Percentiles rank a stretch among this genome's conserved stretches.
phyloP scores from a whole-genome alignment of 2,797 vertebrate genomes.

The Mus spretus region DNA sequence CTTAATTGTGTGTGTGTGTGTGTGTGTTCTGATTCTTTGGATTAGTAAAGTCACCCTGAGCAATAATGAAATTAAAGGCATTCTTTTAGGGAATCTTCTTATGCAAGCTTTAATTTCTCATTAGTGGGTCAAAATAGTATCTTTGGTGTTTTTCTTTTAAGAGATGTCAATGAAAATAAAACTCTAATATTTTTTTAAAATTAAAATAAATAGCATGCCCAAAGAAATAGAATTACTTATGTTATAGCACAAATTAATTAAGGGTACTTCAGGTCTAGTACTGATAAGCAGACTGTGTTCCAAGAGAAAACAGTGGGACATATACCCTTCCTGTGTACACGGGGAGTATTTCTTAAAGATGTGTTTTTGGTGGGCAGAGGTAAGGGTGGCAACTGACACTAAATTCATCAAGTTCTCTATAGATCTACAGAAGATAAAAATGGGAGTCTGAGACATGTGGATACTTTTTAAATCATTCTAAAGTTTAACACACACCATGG shows the following conservation, averaged over 20 bases:
- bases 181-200: slow-evolving; percentile 1
- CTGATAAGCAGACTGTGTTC: neutral
- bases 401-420: neutral
- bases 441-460: neutral
- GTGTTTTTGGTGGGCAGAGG: neutral
- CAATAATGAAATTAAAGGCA: slow-evolving; percentile 67
- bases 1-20: slow-evolving; percentile 48
- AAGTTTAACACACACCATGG: neutral
- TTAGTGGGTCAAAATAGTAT: slow-evolving; percentile 15
- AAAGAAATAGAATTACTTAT: neutral
- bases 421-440: slow-evolving; percentile 12
- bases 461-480: neutral
- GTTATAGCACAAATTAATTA: neutral
- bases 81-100: slow-evolving; percentile 70
- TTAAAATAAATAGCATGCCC: neutral
- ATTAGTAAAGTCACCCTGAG: slow-evolving; percentile 68
- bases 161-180: slow-evolving; percentile 44
- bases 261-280: neutral
- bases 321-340: neutral
- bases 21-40: slow-evolving; percentile 41
- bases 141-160: slow-evolving; percentile 59
- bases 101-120: slow-evolving; percentile 60
- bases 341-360: neutral
- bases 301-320: neutral
- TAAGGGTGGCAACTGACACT: neutral